Base-by-base conservation (phyloP, 2,888 invertebrate species). In the Pilophorus perplexus region DNA sequence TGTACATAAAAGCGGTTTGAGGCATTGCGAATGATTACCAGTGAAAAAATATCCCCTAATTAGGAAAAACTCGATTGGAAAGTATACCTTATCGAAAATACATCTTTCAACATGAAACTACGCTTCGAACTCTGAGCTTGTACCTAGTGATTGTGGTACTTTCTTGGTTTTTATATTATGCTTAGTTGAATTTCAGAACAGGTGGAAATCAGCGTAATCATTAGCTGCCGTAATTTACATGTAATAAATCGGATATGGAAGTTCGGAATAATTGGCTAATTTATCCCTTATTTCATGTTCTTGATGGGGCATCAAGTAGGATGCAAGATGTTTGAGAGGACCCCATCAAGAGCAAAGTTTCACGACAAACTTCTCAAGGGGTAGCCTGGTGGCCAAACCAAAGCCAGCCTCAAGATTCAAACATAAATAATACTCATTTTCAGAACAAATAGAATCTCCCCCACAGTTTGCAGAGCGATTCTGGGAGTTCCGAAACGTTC, bases 141-240 rank as follows among this genome's bases (percentile, higher is more conserved):
- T 64, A 37, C 64, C 42, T 27, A 40, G 52, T 37, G 20, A 40
- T 16, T 64, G 33, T 40, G 64, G 64, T 37, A 37, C 20, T 22
- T 52, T 14, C 52, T 52, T 50, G 40, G 50, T 64, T 52, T 16
- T 27, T 52, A n/a, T 6, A 27, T 52, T 44, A 16, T 14, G 46
- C 66, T 67, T 68, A 54, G 66, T 66, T 66, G 25, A 37, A 18
- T 46, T 62, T 18, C 27, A 59, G 28, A 22, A 50, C 42, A 66
- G 42, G 59, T 42, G 27, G 8, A 62, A 60, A 57, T 44, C 67
- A 67, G 52, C 37, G 69, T 69, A 69, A 59, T 60, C 69, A 67
- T 69, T 69, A 69, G 69, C 67, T 60, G 64, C 67, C 69, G 59
- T 66, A 64, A 67, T 67, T 67, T 67, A 67, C 55, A 55, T 69